phyloP scores from a whole-genome alignment of 2,888 invertebrate species.

The Metopia argyrocephala region DNA sequence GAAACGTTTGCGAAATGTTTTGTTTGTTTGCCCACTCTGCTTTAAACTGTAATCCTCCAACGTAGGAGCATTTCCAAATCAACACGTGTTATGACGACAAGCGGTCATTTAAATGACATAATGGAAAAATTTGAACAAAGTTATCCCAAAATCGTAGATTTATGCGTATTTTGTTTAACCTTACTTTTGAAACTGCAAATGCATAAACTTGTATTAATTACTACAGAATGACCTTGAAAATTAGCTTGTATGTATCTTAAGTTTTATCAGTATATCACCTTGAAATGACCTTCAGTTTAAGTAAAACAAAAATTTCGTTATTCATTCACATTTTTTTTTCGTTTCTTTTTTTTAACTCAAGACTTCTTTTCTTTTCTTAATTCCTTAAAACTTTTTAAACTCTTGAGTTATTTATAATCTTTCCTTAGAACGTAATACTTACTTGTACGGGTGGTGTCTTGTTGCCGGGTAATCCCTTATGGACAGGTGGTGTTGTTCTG shows the following conservation, averaged over 20 bases:
- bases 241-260: not conserved
- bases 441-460: slow-evolving; percentile 89
- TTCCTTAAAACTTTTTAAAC: not conserved
- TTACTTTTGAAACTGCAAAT: too few relatives aligned
- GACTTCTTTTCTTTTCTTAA: not conserved
- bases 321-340: too few relatives aligned
- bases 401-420: too few relatives aligned
- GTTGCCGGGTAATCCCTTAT: slow-evolving; percentile 80
- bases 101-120: too few relatives aligned
- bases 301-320: not conserved
- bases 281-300: not conserved
- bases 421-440: slow-evolving; percentile 65
- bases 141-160: too few relatives aligned
- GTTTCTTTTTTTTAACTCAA: not conserved
- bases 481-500: slow-evolving; percentile 82
- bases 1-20: too few relatives aligned
- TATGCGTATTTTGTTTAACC: too few relatives aligned
- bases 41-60: too few relatives aligned
- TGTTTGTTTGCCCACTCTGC: too few relatives aligned
- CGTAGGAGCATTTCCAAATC: too few relatives aligned
- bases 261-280: not conserved
- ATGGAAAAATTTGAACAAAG: too few relatives aligned
- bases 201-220: not conserved
- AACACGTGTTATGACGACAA: too few relatives aligned
- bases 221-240: not conserved